Evolutionary conservation across 2,113 vertebrate genomes (phyloP).

Genomic region (Hippopotamus amphibius): DNA sequence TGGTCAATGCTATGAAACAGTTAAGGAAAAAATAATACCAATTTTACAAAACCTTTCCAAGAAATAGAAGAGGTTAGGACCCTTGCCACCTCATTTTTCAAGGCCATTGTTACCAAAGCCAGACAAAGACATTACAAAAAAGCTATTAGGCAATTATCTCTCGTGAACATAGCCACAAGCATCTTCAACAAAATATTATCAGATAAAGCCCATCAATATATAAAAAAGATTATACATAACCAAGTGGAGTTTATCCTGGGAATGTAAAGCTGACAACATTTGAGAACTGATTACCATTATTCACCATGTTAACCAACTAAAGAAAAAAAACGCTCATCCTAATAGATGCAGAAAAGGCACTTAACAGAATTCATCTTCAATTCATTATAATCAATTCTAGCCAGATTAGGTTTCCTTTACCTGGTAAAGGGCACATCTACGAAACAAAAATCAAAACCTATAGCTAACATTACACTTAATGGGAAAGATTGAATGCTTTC

Average conservation of each 20-base stretch:
- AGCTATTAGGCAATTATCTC: not conserved
- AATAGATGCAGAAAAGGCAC: too few species aligned
- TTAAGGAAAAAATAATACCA: not conserved
- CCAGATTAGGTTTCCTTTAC: not conserved
- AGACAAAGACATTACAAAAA: not conserved
- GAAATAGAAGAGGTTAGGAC: not conserved
- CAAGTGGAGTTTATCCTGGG: not conserved
- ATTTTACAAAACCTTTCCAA: not conserved
- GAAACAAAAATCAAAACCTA: too few species aligned
- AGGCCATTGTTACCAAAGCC: not conserved
- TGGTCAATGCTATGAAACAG: too few species aligned
- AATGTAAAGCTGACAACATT: not conserved
- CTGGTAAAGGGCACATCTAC: not conserved
- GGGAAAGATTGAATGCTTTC: too few species aligned
- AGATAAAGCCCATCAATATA: not conserved
- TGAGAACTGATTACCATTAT: too few species aligned
- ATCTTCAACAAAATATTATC: not conserved
- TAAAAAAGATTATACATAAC: not conserved
- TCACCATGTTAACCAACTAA: too few species aligned
- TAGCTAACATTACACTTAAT: not conserved
- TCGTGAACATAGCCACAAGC: not conserved
- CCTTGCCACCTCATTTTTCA: not conserved
- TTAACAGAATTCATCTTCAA: not conserved
- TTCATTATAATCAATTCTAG: not conserved
- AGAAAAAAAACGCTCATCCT: too few species aligned